A percentile compares a stretch with the other conserved stretches of the same genome.
phyloP scores from a whole-genome alignment of 2,113 vertebrate species.

The Pyrgilauda ruficollis region DNA sequence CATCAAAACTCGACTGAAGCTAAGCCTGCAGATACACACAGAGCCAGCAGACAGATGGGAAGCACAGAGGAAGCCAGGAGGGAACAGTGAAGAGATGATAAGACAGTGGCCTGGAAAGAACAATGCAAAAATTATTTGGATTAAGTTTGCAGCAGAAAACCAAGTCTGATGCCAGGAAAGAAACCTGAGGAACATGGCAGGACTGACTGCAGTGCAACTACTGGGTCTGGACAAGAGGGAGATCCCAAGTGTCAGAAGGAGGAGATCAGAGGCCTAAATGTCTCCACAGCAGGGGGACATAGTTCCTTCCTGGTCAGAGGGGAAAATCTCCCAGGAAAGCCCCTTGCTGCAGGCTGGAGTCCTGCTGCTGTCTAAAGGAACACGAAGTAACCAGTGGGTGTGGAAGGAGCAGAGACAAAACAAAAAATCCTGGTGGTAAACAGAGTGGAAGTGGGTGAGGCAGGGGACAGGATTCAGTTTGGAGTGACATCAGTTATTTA shows the following conservation, averaged over 20 bases:
- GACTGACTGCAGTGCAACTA: neutral
- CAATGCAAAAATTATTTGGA: neutral
- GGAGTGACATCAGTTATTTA: constrained; percentile 4
- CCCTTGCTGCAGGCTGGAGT: neutral
- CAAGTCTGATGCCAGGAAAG: neutral
- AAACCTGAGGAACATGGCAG: neutral
- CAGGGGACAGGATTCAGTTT: neutral
- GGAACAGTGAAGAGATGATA: constrained; percentile 6
- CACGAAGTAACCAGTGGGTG: neutral
- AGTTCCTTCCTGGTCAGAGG: neutral
- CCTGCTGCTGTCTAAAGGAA: neutral
- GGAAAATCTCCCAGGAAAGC: neutral
- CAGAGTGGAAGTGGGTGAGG: constrained; percentile 38
- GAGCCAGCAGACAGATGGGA: constrained; percentile 15
- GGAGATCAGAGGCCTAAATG: neutral
- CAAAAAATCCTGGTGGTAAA: neutral
- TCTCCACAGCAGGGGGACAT: fast-evolving
- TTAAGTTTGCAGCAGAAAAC: neutral
- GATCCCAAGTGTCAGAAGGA: neutral
- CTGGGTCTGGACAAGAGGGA: neutral
- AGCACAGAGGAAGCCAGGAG: neutral
- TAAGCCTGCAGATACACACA: neutral
- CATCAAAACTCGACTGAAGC: neutral
- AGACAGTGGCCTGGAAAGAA: constrained; percentile 2
- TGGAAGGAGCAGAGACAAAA: neutral